phyloP scores from a whole-genome alignment of 2,113 vertebrate species.

The Gorsachius goisagi region DNA sequence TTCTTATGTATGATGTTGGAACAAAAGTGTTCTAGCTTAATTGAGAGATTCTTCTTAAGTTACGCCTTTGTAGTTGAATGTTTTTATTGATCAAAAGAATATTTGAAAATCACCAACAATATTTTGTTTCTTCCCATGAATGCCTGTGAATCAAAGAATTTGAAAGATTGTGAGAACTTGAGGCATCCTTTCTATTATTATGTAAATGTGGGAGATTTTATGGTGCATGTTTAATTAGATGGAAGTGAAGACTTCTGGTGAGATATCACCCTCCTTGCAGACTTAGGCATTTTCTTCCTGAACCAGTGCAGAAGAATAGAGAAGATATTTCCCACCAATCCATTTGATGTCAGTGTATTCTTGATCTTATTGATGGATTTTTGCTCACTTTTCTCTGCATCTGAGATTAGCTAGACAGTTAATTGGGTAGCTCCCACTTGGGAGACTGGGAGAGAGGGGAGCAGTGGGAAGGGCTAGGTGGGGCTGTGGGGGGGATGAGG shows the following conservation, averaged over 20 bases:
- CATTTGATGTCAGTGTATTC: not conserved
- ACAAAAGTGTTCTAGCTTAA: not conserved
- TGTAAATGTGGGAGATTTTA: not conserved
- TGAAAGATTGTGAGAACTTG: not conserved
- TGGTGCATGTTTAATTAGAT: not conserved
- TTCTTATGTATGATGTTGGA: not conserved
- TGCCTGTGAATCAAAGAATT: not conserved
- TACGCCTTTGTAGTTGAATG: not conserved
- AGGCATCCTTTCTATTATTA: not conserved
- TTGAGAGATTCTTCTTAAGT: not conserved
- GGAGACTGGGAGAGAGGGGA: not conserved
- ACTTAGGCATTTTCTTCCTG: not conserved
- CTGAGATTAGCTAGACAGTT: not conserved
- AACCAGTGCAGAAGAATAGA: not conserved
- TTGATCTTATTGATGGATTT: not conserved
- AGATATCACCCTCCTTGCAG: not conserved
- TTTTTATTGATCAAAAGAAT: not conserved
- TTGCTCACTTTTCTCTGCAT: not conserved
- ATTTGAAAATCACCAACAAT: not conserved
- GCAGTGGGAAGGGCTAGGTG: not conserved
- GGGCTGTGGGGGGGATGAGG: not conserved
- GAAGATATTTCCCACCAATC: not conserved
- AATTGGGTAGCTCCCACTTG: rapidly evolving
- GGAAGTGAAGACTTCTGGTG: not conserved
- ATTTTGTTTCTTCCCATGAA: not conserved